Base-by-base conservation (phyloP, 2,888 invertebrate genomes). In the Acheta domesticus region DNA sequence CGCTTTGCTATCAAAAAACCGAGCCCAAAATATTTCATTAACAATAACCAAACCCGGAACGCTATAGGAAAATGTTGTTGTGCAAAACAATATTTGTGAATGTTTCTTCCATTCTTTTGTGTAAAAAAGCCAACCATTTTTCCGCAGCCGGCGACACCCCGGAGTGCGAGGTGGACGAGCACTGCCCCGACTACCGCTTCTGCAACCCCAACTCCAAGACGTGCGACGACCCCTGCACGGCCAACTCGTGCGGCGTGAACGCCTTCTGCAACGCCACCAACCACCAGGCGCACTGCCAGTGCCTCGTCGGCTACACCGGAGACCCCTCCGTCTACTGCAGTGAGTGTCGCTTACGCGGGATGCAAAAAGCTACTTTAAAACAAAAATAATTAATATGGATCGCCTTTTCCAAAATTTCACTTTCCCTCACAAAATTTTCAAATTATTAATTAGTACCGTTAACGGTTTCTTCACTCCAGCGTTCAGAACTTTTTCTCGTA, bases 161-260 rank as follows among this genome's bases (percentile, higher is more conserved):
- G 20, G 91, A 91, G 84, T 96, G 96, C 85, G 89, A 90, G 83
- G 88, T 87, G 2, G 92, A 95, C 84, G 89, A 90, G 50, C 93
- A 96, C 83, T 96, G 96, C 84, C 90, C 93, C 1, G 93, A 93
- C 83, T 90, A 93, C 83, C 91, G 91, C 82, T 93, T 91, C 85
- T 96, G 96, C 85, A 92, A 94, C 82, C 86, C 86, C 48, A 87
- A 88, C 80, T 92, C 92, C 50, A 91, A 91, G 84, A 91, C 91
- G 48, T 96, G 96, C 85, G 91, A 93, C 80, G 92, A 94, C 86
- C 93, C 95, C n/a, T 96, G 96, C 86, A 87, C 87, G 11, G 89
- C 90, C 8, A 93, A 94, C 84, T 89, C 89, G 0, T 96, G 96
- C 84, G 94, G 94, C 23, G 87, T 90, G 1, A 92, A 93, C 84